phyloP scores from a whole-genome alignment of 2,797 vertebrate genomes.

The Buphagus erythrorhynchus region DNA sequence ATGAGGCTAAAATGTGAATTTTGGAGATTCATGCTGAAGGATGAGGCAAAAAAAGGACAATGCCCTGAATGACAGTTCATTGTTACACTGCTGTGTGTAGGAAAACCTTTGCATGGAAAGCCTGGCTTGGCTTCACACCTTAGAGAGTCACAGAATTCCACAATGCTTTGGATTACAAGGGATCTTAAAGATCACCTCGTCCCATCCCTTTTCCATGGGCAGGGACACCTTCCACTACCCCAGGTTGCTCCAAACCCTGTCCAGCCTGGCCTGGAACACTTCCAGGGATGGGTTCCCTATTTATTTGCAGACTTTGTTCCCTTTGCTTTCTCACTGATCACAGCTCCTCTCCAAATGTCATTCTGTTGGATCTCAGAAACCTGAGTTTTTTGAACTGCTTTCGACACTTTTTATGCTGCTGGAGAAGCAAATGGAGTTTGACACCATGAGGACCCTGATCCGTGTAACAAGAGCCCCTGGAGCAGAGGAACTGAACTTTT shows the following conservation, averaged over 20 bases:
- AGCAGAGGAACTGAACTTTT: not conserved
- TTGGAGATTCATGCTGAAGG: not conserved
- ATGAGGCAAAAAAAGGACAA: not conserved
- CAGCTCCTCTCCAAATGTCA: not conserved
- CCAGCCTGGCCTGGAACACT: not conserved
- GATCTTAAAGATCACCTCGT: not conserved
- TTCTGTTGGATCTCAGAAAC: no score
- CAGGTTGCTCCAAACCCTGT: fast-evolving
- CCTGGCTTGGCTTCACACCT: not conserved
- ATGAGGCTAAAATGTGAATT: not conserved
- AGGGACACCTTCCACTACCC: not conserved
- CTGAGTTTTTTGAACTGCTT: no score
- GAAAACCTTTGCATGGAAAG: not conserved
- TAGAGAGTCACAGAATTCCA: not conserved
- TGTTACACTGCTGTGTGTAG: not conserved
- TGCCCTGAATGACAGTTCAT: fast-evolving
- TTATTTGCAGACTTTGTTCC: not conserved
- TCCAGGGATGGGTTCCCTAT: not conserved
- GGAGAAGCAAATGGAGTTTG: not conserved
- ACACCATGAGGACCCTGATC: not conserved
- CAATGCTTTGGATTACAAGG: not conserved
- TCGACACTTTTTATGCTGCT: not conserved
- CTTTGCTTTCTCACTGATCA: not conserved
- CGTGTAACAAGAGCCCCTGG: not conserved
- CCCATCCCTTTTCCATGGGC: not conserved